Evolutionary conservation across 2,113 vertebrate species (phyloP).

Genomic region (mouse (Mus musculus)): DNA sequence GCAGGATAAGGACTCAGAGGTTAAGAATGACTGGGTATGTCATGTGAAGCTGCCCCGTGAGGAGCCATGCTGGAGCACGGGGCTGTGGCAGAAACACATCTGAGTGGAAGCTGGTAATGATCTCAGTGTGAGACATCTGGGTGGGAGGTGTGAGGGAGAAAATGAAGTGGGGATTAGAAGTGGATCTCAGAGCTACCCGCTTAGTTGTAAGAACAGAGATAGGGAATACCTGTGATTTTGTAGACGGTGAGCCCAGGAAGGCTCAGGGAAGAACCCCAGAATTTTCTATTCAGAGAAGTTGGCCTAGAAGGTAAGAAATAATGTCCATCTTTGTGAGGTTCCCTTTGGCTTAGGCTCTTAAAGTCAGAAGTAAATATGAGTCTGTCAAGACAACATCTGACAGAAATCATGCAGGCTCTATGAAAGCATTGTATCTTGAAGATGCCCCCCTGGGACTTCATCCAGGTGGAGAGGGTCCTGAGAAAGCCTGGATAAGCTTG

Average conservation of each 20-base stretch:
- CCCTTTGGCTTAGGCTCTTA: background rate
- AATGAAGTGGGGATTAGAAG: background rate
- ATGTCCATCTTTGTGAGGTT: background rate
- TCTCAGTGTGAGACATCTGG: background rate
- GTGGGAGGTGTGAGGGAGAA: background rate
- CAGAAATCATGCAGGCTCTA: too few relatives aligned
- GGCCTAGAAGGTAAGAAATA: background rate
- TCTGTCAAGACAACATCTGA: background rate
- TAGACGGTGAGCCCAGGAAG: background rate
- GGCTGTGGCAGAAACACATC: too few relatives aligned
- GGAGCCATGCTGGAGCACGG: background rate
- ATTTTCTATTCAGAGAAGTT: background rate
- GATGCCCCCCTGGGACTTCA: background rate
- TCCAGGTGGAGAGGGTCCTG: background rate
- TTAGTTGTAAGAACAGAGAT: background rate
- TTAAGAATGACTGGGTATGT: too few relatives aligned
- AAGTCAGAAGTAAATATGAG: background rate
- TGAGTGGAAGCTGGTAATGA: background rate
- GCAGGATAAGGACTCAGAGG: background rate
- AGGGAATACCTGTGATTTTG: background rate
- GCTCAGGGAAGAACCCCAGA: background rate
- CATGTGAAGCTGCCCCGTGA: background rate
- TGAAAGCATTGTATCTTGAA: background rate
- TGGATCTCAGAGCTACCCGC: background rate
- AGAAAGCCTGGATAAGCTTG: background rate